A percentile compares a stretch with the other conserved stretches of the same genome.
phyloP scores from a whole-genome alignment of 2,888 invertebrate species.

The Tortricodes alternella region DNA sequence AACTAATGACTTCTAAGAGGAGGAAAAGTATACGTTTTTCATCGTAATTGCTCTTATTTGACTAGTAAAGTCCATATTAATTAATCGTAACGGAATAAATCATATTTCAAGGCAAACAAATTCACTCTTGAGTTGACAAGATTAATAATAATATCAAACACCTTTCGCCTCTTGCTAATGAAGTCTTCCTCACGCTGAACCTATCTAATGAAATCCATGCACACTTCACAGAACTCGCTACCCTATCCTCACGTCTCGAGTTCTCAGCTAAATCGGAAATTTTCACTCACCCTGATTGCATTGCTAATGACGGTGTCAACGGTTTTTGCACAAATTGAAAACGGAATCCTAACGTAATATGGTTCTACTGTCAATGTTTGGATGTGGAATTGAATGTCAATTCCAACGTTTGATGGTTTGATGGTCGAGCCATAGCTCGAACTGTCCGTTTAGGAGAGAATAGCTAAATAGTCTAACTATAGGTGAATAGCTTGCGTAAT shows the following conservation, averaged over 20 bases:
- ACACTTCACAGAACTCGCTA: background rate
- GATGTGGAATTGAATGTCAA: constrained; percentile 7
- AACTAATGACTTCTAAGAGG: too few relatives aligned
- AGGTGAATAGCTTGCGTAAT: too few relatives aligned
- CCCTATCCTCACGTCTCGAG: constrained; percentile 33
- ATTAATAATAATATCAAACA: too few relatives aligned
- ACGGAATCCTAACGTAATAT: constrained; percentile 35
- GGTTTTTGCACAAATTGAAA: constrained; percentile 63
- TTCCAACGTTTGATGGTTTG: background rate
- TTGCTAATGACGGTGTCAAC: constrained; percentile 63
- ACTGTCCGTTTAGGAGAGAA: too few relatives aligned
- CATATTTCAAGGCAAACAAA: too few relatives aligned
- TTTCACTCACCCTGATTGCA: constrained; percentile 58
- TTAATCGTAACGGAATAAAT: too few relatives aligned
- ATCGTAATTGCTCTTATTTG: too few relatives aligned
- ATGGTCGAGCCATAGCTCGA: background rate
- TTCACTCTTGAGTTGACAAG: too few relatives aligned
- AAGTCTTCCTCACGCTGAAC: background rate
- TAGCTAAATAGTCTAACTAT: too few relatives aligned
- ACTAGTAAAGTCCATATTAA: too few relatives aligned
- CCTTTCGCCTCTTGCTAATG: too few relatives aligned
- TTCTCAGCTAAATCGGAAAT: constrained; percentile 55
- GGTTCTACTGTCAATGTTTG: constrained; percentile 5
- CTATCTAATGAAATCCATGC: constrained; percentile 2
- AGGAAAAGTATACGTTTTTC: too few relatives aligned